Percentiles rank a stretch among this genome's conserved stretches.
These are phyloP conservation scores for Channa maculata DNA, from an alignment of 2,113 vertebrate genomes.

Conservation along the genomic window DNA sequence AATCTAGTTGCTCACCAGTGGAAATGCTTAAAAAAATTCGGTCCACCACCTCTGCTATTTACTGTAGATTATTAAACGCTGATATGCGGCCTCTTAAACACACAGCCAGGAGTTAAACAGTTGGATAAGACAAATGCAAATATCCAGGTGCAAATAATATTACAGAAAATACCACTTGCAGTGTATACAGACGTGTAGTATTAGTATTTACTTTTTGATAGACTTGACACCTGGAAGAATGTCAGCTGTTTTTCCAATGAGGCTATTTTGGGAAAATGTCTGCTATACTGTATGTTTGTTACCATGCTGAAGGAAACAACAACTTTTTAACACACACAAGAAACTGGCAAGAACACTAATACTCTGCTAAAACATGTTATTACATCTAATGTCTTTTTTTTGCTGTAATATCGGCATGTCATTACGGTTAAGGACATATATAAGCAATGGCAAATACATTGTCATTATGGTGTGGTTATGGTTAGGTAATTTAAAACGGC, in stretches of 20 bases:
- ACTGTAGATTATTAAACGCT: constrained; percentile 46
- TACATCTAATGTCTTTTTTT: too few species aligned
- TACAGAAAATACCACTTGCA: constrained; percentile 4
- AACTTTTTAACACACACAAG: background rate
- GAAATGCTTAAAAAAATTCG: constrained; percentile 13
- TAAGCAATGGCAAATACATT: background rate
- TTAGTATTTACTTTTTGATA: background rate
- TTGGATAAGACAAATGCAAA: constrained; percentile 25
- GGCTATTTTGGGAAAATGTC: background rate
- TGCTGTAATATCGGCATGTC: too few species aligned
- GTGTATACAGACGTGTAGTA: background rate
- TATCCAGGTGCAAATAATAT: constrained; percentile 8
- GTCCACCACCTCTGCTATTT: constrained; percentile 8
- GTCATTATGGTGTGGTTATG: background rate
- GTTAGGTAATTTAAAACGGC: background rate
- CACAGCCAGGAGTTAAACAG: constrained; percentile 21
- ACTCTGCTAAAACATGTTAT: too few species aligned
- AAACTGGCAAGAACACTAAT: too few species aligned
- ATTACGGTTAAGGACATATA: too few species aligned
- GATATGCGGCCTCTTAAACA: constrained; percentile 14
- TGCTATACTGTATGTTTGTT: background rate
- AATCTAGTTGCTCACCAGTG: constrained; percentile 12
- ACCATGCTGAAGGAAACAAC: background rate
- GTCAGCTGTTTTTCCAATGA: background rate
- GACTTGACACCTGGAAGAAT: too few species aligned